These are phyloP conservation scores for Melozone crissalis DNA, from an alignment of 2,113 vertebrate species.

Conservation along the genomic window DNA sequence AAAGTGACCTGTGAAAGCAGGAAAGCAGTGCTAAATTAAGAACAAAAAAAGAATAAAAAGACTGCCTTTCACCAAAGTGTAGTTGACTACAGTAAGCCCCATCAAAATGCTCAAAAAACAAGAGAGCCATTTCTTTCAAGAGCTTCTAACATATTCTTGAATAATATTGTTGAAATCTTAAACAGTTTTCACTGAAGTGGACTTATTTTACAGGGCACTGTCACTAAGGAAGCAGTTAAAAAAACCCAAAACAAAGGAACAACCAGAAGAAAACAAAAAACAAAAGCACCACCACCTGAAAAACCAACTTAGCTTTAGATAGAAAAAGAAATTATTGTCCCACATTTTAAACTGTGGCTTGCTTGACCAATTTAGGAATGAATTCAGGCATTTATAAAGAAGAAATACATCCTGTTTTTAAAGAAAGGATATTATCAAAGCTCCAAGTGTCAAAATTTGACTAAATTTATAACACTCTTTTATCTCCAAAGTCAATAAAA, in stretches of 20 bases:
- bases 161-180: background rate
- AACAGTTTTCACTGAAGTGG: background rate
- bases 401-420: background rate
- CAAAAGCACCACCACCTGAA: background rate
- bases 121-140: background rate
- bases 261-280: background rate
- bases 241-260: background rate
- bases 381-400: background rate
- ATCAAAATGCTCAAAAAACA: background rate
- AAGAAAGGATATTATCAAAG: background rate
- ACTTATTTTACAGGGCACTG: background rate
- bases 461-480: background rate
- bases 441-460: background rate
- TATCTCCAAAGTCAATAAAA: conserved; percentile 22
- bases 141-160: background rate
- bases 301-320: background rate
- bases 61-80: background rate
- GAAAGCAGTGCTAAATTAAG: background rate
- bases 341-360: background rate
- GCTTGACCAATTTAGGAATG: background rate
- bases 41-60: background rate
- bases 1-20: conserved; percentile 9
- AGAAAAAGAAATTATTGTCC: background rate
- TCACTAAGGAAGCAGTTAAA: background rate
- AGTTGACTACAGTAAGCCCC: background rate